Base-by-base conservation (phyloP, 2,797 vertebrate species). In the Ataeniobius toweri region DNA sequence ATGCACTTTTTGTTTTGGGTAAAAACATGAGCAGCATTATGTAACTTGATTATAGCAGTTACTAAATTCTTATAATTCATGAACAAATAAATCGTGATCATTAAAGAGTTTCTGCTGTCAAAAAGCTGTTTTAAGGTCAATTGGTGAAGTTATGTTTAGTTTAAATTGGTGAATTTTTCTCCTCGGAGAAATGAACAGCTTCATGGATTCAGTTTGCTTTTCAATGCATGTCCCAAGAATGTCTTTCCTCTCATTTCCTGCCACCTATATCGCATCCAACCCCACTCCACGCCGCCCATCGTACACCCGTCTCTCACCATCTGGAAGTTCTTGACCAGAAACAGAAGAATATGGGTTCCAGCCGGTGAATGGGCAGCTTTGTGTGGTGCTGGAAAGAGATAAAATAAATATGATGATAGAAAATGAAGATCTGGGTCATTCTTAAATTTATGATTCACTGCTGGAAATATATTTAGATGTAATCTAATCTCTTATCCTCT, bases 291-390 rank as follows among this genome's bases (percentile, higher is more conserved):
- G 3, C 18, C 61, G 31, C 61, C 31, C 61, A 31, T 36, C 8
- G 24, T 26, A 24, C 65, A 9, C 20, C 2, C 24, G 26, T 36
- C 67, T 56, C 53, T 51, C 50, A 53, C 71, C 76, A 51, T 70
- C 73, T 74, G 55, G 71, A 28, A 50, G 75, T 77, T 87, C 74
- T 73, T 81, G 87, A 89, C 84, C 78, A 71, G 90, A 92, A 93
- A 91, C 18, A 86, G 80, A 90, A 85, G 84, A 88, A 84, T 68
- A 88, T 85, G 73, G 48, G 85, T 87, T 80, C 79, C 69, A 69
- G 70, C 55, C 78, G 44, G 82, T 95, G 92, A 95, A 95, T 93
- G 88, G 88, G 76, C 20, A n/a, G 69, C 89, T 94, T 94, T 94
- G 91, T 94, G 89, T 80, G 77, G 81, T 22, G n/a, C 79, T 77